Conservation (phyloP, 2,888 invertebrate genomes). For the Ochlodes sylvanus region DNA sequence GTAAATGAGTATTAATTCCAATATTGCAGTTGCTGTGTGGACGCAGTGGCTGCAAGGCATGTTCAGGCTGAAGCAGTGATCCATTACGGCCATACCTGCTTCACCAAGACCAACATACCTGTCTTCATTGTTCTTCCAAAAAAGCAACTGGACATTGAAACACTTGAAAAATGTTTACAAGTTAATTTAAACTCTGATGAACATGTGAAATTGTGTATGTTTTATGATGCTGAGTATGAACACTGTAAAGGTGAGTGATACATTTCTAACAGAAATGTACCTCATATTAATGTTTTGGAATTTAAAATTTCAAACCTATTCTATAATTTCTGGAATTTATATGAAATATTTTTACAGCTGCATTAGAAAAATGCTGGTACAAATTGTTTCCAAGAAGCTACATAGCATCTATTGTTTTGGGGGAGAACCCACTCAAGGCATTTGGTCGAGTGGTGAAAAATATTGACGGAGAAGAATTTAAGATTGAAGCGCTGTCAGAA, state of each 20-base stretch:
- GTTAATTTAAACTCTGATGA: conserved; percentile 59
- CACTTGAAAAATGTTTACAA: conserved; percentile 49
- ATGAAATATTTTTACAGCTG: conserved; percentile 57
- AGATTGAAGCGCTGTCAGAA: conserved; percentile 69
- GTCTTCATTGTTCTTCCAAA: conserved; percentile 90
- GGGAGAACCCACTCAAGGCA: conserved; percentile 57
- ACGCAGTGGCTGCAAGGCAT: conserved; percentile 95
- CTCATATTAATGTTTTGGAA: background rate
- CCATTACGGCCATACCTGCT: conserved; percentile 96
- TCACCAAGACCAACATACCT: conserved; percentile 91
- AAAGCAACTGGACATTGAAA: conserved; percentile 79
- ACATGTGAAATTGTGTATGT: conserved; percentile 77
- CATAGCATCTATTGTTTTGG: conserved; percentile 62
- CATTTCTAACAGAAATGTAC: background rate
- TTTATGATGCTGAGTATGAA: conserved; percentile 89
- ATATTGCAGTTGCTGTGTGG: conserved; percentile 92
- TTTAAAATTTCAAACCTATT: too few relatives aligned
- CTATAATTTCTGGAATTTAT: background rate
- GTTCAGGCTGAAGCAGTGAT: conserved; percentile 93
- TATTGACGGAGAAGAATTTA: conserved; percentile 48
- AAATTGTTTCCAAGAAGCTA: conserved; percentile 62
- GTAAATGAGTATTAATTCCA: too few relatives aligned
- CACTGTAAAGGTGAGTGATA: conserved; percentile 83
- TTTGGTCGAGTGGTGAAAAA: conserved; percentile 65
- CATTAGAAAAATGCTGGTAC: conserved; percentile 61